These are phyloP conservation scores for Morone chrysops DNA, from an alignment of 2,113 vertebrate species.

Conservation along the genomic window DNA sequence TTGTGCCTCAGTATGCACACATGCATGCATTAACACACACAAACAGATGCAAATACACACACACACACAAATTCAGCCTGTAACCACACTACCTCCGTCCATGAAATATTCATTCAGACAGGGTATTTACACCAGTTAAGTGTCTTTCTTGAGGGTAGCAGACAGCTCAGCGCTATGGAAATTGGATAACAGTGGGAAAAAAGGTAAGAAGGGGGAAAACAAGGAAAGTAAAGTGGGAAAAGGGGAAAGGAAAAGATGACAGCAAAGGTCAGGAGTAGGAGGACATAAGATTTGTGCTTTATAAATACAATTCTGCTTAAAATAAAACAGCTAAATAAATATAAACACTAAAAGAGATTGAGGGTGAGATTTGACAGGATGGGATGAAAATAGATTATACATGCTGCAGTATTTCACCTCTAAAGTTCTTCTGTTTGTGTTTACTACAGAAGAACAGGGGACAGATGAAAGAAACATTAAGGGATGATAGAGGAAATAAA, in stretches of 20 bases:
- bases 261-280: background rate
- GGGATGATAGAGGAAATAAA: background rate
- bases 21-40: constrained; percentile 51
- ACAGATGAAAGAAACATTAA: constrained; percentile 2
- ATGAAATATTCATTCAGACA: constrained; percentile 70
- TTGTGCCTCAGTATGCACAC: constrained; percentile 35
- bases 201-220: constrained; percentile 6
- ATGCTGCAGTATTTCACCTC: constrained; percentile 7
- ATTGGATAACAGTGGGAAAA: background rate
- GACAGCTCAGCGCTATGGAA: constrained; percentile 48
- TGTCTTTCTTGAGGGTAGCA: constrained; percentile 55
- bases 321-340: constrained; percentile 15
- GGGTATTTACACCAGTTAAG: constrained; percentile 75
- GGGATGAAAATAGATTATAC: constrained; percentile 24
- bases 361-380: constrained; percentile 25
- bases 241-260: background rate
- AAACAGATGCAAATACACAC: background rate
- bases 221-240: background rate
- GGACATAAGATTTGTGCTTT: background rate
- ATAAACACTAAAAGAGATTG: background rate
- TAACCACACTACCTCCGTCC: constrained; percentile 49
- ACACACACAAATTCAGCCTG: constrained; percentile 39
- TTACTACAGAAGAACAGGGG: background rate
- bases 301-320: background rate
- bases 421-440: background rate